Evolutionary conservation across 2,888 invertebrate genomes (phyloP).

Genomic region (Cremastinae sp.): DNA sequence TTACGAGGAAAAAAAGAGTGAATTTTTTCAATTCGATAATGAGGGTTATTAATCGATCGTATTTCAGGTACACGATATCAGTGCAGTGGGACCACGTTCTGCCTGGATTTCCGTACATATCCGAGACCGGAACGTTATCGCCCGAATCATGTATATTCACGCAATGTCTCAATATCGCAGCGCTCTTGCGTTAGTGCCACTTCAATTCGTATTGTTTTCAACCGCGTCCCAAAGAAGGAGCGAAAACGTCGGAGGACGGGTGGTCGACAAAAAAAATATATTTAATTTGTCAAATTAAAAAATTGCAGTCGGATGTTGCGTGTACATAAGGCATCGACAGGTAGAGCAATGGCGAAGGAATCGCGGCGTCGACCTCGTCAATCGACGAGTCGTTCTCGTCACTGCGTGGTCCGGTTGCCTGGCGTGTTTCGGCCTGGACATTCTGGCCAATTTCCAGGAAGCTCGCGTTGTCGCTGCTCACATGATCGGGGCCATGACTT

Average conservation of each 20-base stretch:
- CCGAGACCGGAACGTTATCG: slow-evolving; percentile 83
- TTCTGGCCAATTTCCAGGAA: slow-evolving; percentile 85
- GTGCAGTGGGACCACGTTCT: slow-evolving; percentile 81
- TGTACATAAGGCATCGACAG: slow-evolving; percentile 83
- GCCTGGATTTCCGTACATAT: slow-evolving; percentile 83
- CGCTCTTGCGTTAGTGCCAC: slow-evolving; percentile 80
- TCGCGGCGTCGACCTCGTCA: slow-evolving; percentile 66
- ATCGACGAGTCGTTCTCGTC: slow-evolving; percentile 62
- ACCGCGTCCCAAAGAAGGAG: neutral
- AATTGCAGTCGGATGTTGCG: slow-evolving; percentile 80
- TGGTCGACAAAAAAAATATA: neutral
- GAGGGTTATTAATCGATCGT: slow-evolving; percentile 67
- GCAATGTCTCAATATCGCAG: slow-evolving; percentile 83
- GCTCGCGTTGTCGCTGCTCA: slow-evolving; percentile 82
- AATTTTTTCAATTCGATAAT: no score
- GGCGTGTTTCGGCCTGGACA: slow-evolving; percentile 82
- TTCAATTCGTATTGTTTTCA: slow-evolving; percentile 21
- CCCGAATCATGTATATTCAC: slow-evolving; percentile 86
- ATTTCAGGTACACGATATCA: slow-evolving; percentile 81
- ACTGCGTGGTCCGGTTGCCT: slow-evolving; percentile 81
- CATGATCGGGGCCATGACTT: slow-evolving; percentile 82
- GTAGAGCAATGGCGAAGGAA: slow-evolving; percentile 77
- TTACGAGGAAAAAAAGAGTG: no score
- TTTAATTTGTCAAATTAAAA: neutral
- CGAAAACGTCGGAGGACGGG: neutral